Percentiles rank a stretch among this genome's conserved stretches.
These are phyloP conservation scores for Poicephalus meyeri DNA, from an alignment of 2,113 vertebrate species.

Conservation along the genomic window DNA sequence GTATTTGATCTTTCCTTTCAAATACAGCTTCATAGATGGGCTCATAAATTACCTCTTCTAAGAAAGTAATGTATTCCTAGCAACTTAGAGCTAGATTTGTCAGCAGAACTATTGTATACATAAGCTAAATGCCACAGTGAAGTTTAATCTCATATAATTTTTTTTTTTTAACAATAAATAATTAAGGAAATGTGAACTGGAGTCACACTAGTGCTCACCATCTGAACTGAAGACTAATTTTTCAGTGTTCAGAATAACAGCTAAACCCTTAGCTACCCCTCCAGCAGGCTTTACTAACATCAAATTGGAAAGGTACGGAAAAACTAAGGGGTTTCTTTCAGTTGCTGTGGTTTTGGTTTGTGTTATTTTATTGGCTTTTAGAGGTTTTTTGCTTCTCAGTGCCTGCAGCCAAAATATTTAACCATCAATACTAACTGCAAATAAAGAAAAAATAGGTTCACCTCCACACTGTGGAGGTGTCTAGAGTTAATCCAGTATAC, in stretches of 20 bases:
- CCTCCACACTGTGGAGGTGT: neutral
- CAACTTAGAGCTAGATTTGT: constrained; percentile 30
- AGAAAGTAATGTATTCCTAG: constrained; percentile 13
- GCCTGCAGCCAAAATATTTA: neutral
- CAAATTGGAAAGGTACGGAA: neutral
- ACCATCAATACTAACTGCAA: neutral
- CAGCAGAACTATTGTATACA: constrained; percentile 2
- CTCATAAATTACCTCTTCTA: constrained; percentile 41
- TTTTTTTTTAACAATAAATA: neutral
- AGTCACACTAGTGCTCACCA: neutral
- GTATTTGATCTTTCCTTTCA: constrained; percentile 42
- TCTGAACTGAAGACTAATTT: neutral
- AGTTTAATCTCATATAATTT: neutral
- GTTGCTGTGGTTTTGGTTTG: neutral
- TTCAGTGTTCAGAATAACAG: neutral
- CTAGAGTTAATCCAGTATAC: neutral
- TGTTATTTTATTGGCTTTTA: neutral
- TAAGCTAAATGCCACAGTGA: constrained; percentile 17
- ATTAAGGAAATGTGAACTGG: neutral
- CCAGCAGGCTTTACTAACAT: neutral
- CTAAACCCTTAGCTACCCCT: neutral
- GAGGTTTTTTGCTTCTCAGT: neutral
- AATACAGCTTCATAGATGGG: constrained; percentile 16
- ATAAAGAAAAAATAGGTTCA: neutral
- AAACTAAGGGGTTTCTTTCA: fast-evolving